Base-by-base conservation (phyloP, 2,797 vertebrate species). In the Sebastes reedi region DNA sequence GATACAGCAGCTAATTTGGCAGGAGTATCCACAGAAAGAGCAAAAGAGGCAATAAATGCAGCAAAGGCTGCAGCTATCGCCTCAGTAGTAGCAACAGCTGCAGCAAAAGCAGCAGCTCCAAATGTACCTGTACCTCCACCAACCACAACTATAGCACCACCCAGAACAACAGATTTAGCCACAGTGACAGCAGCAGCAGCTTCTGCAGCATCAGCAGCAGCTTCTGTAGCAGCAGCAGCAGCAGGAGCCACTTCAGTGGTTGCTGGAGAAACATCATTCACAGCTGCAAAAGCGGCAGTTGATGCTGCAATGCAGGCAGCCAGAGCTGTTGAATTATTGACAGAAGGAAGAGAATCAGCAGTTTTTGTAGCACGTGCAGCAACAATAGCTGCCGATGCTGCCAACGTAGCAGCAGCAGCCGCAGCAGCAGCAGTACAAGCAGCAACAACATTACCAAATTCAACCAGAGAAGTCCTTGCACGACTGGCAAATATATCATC, bases 391-490 rank as follows among this genome's bases (percentile, higher is more conserved):
- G 68, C 73, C 2, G 0, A 14, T 2, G 71, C 30, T 0, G 58
- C 79, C 55, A 77, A n/a, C 55, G 10, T 24, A 9, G 79, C 72
- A 61, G 76, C 73, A 12, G 5, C 4, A n/a, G 82, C 59, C 67
- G 82, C 85, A 56, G 9, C 4, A n/a, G 82, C 59, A 70, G 82
- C 85, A 56, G 9, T 0, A n/a, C 3, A 22, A 56, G 65, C 50
- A 62, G 74, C 60, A 16, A 8, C 1, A 22, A 3, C 10, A 52
- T 64, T 50, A 30, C 9, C 75, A 50, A n/a, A 24, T 27, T 32
- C 67, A 27, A 8, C 9, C 39, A 27, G 13, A 58, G 8, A 14
- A 2, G 52, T 3, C 25, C 12, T 62, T 32, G 8, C 8, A 36
- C 5, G 3, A 25, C 54, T 81, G 2, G 11, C 73, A 20, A 24